Evolutionary conservation across 2,888 invertebrate species (phyloP), one percentile per base, ranked within the genome.

Genomic region (Dynastes maya): DNA sequence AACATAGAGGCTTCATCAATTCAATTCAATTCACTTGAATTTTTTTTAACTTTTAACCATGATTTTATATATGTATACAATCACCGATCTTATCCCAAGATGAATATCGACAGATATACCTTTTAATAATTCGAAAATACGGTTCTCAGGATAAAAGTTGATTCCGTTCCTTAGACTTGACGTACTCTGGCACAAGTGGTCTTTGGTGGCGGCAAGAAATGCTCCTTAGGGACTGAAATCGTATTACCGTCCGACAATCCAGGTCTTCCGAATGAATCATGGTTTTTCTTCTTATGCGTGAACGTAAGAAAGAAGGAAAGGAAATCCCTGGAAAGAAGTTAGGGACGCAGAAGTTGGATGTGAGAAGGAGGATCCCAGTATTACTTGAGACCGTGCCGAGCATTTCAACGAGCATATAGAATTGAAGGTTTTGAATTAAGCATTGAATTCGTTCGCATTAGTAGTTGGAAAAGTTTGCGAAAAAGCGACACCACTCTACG

Each of bases 61-160:
- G 55, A 16, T 6, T 22, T 16, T 55, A 55, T 22, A n/a, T 53
- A 6, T 4, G 53, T 53, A 53, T n/a, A n/a, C n/a, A 53, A 11
- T 53, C n/a, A 45, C 45, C 45, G 45, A 45, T 45, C 45, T 45
- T 11, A 8, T 45, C 45, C n/a, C 55, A 22, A 6, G n/a, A n/a
- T 8, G n/a, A 8, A 13, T 55, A 55, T 55, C 6, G 16, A 22
- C 13, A n/a, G 55, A n/a, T n/a, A n/a, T 22, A 55, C 55, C 55
- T 55, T 55, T 55, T 11, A 55, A 55, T 55, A 55, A 55, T 55
- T 55, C 55, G 55, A 55, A 55, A 55, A 55, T 55, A n/a, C 55
- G 55, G 22, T n/a, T 53, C 22, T 1, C 55, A 6, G 55, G 55
- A 55, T 55, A n/a, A 55, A 55, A 55, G 55, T 55, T 55, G 55